These are phyloP conservation scores for Drosophila kurseongensis DNA, from an alignment of 1,140 invertebrate species.

Conservation along the genomic window DNA sequence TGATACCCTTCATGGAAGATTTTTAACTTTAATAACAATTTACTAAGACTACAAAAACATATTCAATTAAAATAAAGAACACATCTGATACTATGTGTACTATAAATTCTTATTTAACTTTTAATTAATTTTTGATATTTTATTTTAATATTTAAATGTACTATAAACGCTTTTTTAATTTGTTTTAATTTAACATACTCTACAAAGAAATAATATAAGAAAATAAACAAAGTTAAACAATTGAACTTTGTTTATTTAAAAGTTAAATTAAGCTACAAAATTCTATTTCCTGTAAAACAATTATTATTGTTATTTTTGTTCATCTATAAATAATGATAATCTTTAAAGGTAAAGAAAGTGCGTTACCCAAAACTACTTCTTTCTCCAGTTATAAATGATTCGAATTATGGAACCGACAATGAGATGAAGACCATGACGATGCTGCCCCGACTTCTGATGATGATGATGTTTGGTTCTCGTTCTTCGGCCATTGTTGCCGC, in stretches of 20 bases:
- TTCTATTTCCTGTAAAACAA: no score
- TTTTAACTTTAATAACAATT: not conserved
- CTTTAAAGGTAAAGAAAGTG: not conserved
- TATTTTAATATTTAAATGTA: not conserved
- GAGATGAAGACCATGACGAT: conserved; percentile 47
- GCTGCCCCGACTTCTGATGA: conserved; percentile 10
- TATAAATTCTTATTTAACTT: no score
- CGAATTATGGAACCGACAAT: conserved; percentile 48
- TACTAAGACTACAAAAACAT: not conserved
- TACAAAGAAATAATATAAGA: no score
- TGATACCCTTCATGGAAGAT: not conserved
- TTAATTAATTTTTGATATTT: no score
- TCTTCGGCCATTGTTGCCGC: conserved; percentile 13
- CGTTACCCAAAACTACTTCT: not conserved
- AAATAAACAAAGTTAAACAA: no score
- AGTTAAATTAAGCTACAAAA: not conserved
- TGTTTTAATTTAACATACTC: no score
- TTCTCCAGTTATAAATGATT: conserved; percentile 41
- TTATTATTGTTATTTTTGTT: not conserved
- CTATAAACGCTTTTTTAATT: no score
- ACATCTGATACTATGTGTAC: no score
- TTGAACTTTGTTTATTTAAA: not conserved
- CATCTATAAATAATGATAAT: not conserved
- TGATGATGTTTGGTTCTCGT: conserved; percentile 23
- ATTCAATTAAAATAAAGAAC: not conserved